These are phyloP conservation scores for Syngnathus typhle DNA, from an alignment of 2,113 vertebrate genomes.

Conservation along the genomic window DNA sequence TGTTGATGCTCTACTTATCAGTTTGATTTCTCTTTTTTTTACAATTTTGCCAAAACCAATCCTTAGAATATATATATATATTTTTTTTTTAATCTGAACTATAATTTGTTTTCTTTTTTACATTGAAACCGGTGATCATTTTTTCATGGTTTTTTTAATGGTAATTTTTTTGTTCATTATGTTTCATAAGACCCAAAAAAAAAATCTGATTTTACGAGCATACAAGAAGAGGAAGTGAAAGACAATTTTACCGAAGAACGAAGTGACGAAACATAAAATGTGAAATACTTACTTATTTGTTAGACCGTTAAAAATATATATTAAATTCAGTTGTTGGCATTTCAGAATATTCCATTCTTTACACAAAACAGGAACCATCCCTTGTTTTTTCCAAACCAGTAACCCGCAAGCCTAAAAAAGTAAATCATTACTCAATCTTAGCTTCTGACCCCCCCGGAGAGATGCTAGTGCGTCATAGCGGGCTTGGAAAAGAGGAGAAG, in stretches of 20 bases:
- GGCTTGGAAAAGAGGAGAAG: constrained; percentile 66
- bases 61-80: no score
- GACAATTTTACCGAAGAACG: background rate
- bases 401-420: constrained; percentile 66
- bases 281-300: background rate
- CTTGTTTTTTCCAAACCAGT: constrained; percentile 54
- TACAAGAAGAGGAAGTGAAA: background rate
- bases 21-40: no score
- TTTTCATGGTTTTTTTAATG: no score
- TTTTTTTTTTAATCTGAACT: no score
- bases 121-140: no score
- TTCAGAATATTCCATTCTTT: constrained; percentile 12
- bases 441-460: constrained; percentile 46
- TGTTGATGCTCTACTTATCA: no score
- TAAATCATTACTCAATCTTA: constrained; percentile 66
- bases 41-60: no score
- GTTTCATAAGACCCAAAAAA: background rate
- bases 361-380: constrained; percentile 51
- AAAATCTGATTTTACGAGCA: background rate
- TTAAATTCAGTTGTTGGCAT: background rate
- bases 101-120: no score
- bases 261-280: background rate
- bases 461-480: constrained; percentile 56
- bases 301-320: background rate
- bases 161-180: no score